Conservation (phyloP, 2,797 vertebrate genomes). For the Holocentrus rufus region DNA sequence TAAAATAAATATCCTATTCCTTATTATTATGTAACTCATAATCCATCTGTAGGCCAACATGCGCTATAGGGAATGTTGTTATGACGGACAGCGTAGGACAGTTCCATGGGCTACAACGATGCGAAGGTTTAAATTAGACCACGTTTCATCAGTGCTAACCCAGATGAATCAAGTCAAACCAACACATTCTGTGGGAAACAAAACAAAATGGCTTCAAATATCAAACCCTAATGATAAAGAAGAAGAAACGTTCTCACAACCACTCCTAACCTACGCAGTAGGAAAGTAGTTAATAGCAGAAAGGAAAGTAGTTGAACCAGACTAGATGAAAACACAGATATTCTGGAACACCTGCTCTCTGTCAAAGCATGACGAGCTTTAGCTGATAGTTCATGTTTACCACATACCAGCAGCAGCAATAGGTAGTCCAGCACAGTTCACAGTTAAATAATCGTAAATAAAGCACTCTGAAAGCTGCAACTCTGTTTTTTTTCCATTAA, state of each 20-base stretch:
- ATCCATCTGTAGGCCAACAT: slow-evolving; percentile 69
- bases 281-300: background rate
- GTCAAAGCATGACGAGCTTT: background rate
- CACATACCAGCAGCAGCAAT: slow-evolving; percentile 4
- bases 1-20: slow-evolving; percentile 75
- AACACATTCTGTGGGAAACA: background rate
- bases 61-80: slow-evolving; percentile 18
- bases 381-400: slow-evolving; percentile 12
- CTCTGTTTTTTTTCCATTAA: too few species aligned
- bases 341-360: background rate
- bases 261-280: too few species aligned
- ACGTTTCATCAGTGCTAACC: too few species aligned
- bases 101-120: slow-evolving; percentile 1
- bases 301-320: background rate
- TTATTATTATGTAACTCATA: slow-evolving; percentile 78
- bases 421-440: background rate
- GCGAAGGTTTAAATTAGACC: background rate
- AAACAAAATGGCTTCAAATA: background rate
- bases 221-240: background rate
- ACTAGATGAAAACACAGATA: background rate
- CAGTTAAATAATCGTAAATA: slow-evolving; percentile 4
- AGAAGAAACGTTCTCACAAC: too few species aligned
- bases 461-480: background rate
- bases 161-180: background rate
- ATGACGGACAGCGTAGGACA: slow-evolving; percentile 9